Base-by-base conservation (phyloP, 2,797 vertebrate species). In the Cottoperca gobio region DNA sequence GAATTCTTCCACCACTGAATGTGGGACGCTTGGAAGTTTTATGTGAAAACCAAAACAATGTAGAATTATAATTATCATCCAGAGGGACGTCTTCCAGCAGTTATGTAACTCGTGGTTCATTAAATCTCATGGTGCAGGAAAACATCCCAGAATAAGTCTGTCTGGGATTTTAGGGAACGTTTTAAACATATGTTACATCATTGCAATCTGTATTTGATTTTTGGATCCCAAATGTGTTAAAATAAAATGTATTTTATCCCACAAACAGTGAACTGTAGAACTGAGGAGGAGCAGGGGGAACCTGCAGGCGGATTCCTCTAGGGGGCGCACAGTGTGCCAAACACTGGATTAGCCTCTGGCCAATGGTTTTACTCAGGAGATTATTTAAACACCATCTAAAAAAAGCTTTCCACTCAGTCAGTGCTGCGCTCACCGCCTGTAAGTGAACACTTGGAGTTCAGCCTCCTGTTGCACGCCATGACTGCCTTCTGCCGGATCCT, bases 381-480 rank as follows among this genome's bases (percentile, higher is more conserved):
- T 92, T 92, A 93, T 83, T 90, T 33, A 74, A 80, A 81, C 78
- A 70, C 81, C 42, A 17, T 69, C 89, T 93, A 93, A 90, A 92
- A 91, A 88, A 89, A 91, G 82, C 86, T 81, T 63, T 72, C 64
- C 68, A 61, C 79, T 80, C 84, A 40, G 19, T 11, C 84, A 43
- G 21, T 11, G 26, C 73, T 69, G 3, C 70, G 19, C 82, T 81
- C 83, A 65, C 67, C 69, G 61, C 45, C 76, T 49, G 54, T 72
- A 60, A 79, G 81, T 71, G 79, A 84, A 49, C 23, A 78, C 77
- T 81, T 35, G 83, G 33, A 76, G 52, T 48, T 67, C 73, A 77
- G 69, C 78, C 60, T 73, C 76, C 78, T 86, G 76, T 84, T 88
- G 66, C 49, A 42, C 46, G 54, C 26, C 89, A 94, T 95, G 93